These are phyloP conservation scores for Chydorus sphaericus DNA, from an alignment of 2,888 invertebrate genomes.

Conservation along the genomic window DNA sequence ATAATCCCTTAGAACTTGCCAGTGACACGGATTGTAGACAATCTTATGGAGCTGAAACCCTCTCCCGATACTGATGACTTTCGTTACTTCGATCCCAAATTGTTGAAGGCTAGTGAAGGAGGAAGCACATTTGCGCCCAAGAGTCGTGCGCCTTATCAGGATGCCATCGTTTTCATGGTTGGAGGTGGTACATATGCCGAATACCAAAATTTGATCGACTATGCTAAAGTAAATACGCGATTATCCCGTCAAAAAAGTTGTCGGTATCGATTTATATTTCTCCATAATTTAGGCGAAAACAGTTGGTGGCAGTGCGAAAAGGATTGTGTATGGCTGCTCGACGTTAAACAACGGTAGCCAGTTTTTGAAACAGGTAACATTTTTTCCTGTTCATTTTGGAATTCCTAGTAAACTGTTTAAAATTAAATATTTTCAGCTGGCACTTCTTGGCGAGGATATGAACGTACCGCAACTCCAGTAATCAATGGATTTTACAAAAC, in stretches of 20 bases:
- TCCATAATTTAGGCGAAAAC: constrained; percentile 44
- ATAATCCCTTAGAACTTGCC: constrained; percentile 62
- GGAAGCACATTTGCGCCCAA: constrained; percentile 27
- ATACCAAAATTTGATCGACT: constrained; percentile 94
- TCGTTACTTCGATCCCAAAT: constrained; percentile 88
- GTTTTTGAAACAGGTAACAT: constrained; percentile 71
- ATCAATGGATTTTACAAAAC: neutral
- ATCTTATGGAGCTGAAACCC: constrained; percentile 65
- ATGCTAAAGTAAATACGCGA: constrained; percentile 52
- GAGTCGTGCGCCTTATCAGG: constrained; percentile 49
- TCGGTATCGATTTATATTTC: constrained; percentile 10
- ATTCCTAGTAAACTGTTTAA: neutral
- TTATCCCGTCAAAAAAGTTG: neutral
- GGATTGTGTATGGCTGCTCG: constrained; percentile 88
- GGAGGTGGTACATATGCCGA: constrained; percentile 98
- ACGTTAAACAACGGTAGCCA: constrained; percentile 86
- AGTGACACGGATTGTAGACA: constrained; percentile 81
- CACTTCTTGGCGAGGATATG: constrained; percentile 11
- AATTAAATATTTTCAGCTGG: constrained; percentile 3
- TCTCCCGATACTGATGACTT: constrained; percentile 71
- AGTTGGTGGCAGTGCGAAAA: constrained; percentile 38
- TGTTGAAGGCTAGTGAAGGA: constrained; percentile 51
- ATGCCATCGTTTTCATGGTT: constrained; percentile 78
- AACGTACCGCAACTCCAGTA: too few species aligned
- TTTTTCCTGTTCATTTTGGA: neutral